phyloP scores from a whole-genome alignment of 2,888 invertebrate species.

The Drosophila seclusa region DNA sequence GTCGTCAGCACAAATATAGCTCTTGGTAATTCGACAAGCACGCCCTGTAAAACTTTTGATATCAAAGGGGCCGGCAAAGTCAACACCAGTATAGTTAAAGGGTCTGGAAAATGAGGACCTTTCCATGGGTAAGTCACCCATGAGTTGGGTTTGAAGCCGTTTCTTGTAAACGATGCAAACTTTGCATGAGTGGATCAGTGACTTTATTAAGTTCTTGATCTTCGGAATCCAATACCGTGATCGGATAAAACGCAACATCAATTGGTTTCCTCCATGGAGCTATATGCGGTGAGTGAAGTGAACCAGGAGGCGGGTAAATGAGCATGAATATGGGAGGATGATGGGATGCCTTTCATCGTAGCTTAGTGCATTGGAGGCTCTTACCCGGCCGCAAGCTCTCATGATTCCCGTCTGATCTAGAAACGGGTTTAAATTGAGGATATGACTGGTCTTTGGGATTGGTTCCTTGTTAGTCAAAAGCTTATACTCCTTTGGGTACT shows the following conservation, averaged over 20 bases:
- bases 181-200: not conserved
- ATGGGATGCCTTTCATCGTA: no score
- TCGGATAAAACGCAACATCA: not conserved
- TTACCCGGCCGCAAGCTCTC: slow-evolving; percentile 5
- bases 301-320: not conserved
- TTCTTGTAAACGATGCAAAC: not conserved
- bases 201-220: not conserved
- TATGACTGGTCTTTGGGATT: not conserved
- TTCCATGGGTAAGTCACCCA: no score
- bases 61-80: no score
- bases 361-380: no score
- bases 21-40: no score
- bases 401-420: not conserved
- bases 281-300: not conserved
- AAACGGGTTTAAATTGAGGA: not conserved
- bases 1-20: no score
- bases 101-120: no score
- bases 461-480: not conserved
- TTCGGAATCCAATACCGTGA: not conserved
- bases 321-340: not conserved
- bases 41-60: no score
- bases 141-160: no score
- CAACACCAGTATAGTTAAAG: no score
- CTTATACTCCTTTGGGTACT: no score
- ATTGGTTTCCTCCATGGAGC: not conserved